A percentile compares a stretch with the other conserved stretches of the same genome.
Evolutionary conservation across 2,888 invertebrate species (phyloP).

Genomic region (Lasioglossum malachurum): DNA sequence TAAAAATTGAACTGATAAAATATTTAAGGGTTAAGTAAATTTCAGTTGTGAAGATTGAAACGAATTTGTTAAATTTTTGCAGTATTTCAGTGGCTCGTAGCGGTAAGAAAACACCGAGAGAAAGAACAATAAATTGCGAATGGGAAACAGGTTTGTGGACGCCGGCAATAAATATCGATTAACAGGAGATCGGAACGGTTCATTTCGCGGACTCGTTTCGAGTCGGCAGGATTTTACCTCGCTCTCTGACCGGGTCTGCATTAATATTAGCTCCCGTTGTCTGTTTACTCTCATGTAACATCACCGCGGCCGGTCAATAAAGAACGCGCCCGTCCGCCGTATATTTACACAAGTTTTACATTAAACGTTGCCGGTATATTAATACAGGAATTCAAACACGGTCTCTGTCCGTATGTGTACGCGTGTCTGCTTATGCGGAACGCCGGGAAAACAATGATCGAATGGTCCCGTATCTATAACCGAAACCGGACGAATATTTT

Average conservation of each 20-base stretch:
- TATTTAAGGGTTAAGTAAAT: neutral
- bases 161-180: neutral
- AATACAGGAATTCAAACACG: conserved; percentile 29
- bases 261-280: conserved; percentile 15
- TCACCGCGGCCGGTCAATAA: conserved; percentile 21
- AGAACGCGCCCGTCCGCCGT: conserved; percentile 10
- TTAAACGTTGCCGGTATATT: conserved; percentile 31
- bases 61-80: neutral
- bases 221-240: neutral
- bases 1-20: no score
- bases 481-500: neutral
- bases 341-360: conserved; percentile 41
- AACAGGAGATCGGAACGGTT: neutral
- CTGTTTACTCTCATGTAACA: conserved; percentile 22
- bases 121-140: neutral
- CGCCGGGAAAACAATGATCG: conserved; percentile 31
- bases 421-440: conserved; percentile 20
- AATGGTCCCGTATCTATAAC: conserved; percentile 6
- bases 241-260: neutral
- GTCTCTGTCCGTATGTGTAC: neutral
- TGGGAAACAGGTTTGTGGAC: neutral
- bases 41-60: neutral
- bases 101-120: neutral
- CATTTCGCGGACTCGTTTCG: conserved; percentile 8
- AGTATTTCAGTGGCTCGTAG: no score